phyloP scores from a whole-genome alignment of 2,888 invertebrate species.

The Trichogramma dendrolimi region DNA sequence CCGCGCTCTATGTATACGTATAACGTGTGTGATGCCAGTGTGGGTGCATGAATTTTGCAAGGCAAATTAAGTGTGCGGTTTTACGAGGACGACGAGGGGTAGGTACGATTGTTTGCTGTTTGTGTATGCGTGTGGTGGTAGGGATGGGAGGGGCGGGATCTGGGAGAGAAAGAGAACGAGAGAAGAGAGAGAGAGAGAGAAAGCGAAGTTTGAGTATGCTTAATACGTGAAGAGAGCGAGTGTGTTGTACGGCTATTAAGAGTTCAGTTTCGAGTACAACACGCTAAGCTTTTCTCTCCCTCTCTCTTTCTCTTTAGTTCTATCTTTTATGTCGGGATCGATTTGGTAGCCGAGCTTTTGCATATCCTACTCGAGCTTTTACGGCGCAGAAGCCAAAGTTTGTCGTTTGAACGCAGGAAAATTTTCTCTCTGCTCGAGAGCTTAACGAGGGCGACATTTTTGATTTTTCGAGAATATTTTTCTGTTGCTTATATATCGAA shows the following conservation, averaged over 20 bases:
- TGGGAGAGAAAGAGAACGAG: conserved; percentile 20
- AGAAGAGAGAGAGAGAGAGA: conserved; percentile 28
- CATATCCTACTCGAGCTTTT: background rate
- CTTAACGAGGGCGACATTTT: too few relatives aligned
- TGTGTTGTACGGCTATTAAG: too few relatives aligned
- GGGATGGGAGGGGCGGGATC: conserved; percentile 13
- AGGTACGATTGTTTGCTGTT: too few relatives aligned
- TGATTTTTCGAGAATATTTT: too few relatives aligned
- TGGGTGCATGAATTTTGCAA: conserved; percentile 46
- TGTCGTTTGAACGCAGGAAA: too few relatives aligned
- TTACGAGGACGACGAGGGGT: conserved; percentile 43
- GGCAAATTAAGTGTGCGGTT: conserved; percentile 52
- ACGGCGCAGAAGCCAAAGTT: too few relatives aligned
- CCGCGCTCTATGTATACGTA: too few relatives aligned
- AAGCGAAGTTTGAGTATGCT: conserved; percentile 3
- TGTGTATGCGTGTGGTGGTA: background rate
- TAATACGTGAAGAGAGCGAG: too few relatives aligned
- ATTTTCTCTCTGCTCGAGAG: too few relatives aligned
- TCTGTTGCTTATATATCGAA: too few relatives aligned
- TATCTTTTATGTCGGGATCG: background rate
- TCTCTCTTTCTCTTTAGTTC: conserved; percentile 15
- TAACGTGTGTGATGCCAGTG: too few relatives aligned
- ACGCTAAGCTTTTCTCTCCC: background rate
- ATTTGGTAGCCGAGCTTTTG: background rate
- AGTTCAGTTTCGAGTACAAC: conserved; percentile 15